Percentiles rank a stretch among this genome's conserved stretches.
Conservation (phyloP, 2,797 vertebrate genomes). For the Gobionotothen gibberifrons region DNA sequence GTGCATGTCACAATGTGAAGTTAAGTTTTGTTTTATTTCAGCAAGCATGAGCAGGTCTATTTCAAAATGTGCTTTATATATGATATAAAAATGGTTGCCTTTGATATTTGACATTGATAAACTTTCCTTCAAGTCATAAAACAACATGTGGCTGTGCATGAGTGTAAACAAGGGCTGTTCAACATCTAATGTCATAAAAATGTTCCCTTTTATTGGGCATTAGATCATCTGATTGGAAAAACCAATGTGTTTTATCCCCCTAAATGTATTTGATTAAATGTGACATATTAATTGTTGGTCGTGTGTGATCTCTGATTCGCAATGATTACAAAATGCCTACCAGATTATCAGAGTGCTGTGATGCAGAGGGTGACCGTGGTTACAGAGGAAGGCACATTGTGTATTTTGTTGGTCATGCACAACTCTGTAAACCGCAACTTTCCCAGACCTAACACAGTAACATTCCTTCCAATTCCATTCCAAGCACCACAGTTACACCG, state of each 20-base stretch:
- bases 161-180: no score
- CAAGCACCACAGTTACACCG: not conserved
- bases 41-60: not conserved
- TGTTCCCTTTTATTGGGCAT: not conserved
- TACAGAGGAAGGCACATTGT: not conserved
- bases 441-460: conserved; percentile 9
- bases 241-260: conserved; percentile 1
- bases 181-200: not conserved
- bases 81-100: conserved; percentile 7
- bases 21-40: not conserved
- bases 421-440: not conserved
- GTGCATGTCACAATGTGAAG: not conserved
- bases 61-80: not conserved
- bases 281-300: not conserved
- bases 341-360: conserved; percentile 2
- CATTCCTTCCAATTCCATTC: conserved; percentile 17
- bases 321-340: not conserved
- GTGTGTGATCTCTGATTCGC: not conserved
- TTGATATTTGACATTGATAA: conserved; percentile 22
- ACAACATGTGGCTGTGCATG: no score
- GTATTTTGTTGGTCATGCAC: conserved; percentile 14
- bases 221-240: conserved; percentile 11
- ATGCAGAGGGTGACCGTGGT: not conserved
- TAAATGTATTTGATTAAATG: not conserved
- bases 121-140: not conserved